Evolutionary conservation across 2,797 vertebrate species (phyloP).

Genomic region (Hafferia zeledoni): DNA sequence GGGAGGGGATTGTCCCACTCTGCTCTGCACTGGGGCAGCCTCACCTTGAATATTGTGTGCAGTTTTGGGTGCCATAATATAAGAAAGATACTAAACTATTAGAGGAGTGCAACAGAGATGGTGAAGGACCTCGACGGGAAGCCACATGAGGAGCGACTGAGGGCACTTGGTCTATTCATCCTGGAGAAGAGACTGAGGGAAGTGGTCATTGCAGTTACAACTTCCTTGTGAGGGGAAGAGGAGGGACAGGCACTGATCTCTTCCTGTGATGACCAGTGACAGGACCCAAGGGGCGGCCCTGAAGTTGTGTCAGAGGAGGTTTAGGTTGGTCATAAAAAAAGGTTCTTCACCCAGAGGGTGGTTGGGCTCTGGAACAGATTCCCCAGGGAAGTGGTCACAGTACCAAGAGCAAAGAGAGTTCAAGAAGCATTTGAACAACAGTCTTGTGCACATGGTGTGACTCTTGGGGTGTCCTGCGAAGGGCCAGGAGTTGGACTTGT

Average conservation of each 20-base stretch:
- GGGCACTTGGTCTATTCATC: neutral
- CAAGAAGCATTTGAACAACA: neutral
- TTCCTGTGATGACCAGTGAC: neutral
- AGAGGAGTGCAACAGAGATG: neutral
- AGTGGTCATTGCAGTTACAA: neutral
- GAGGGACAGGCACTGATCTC: neutral
- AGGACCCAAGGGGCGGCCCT: rapidly evolving
- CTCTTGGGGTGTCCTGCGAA: neutral
- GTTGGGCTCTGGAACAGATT: neutral
- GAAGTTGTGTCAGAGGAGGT: rapidly evolving
- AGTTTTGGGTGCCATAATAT: rapidly evolving
- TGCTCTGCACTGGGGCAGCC: rapidly evolving
- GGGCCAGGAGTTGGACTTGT: neutral
- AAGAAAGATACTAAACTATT: neutral
- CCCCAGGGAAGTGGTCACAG: rapidly evolving
- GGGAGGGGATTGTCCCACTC: too few species aligned
- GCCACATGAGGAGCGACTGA: rapidly evolving
- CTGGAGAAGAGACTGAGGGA: neutral
- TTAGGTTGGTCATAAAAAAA: rapidly evolving
- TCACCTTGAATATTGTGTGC: neutral
- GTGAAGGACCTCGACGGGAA: neutral
- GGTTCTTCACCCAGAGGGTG: rapidly evolving
- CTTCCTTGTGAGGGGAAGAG: rapidly evolving
- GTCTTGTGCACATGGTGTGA: rapidly evolving
- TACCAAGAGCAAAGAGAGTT: neutral